Base-by-base conservation (phyloP, 2,888 invertebrate species). In the Chrysomela aeneicollis region DNA sequence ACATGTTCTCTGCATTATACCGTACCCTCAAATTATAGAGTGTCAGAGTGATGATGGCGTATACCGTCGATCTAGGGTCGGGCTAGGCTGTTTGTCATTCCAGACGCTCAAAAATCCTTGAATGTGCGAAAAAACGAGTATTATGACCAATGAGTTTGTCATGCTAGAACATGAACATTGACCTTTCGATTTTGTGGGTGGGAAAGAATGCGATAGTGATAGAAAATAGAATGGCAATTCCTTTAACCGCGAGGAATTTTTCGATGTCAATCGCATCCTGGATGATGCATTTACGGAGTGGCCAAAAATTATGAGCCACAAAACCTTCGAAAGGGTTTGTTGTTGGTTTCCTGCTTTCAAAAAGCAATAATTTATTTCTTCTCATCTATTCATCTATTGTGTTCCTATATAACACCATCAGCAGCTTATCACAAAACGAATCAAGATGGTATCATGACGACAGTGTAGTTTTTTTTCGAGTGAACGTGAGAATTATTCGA, bases 51-150 rank as follows among this genome's bases (percentile, higher is more conserved):
- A n/a, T n/a, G n/a, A n/a, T n/a, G n/a, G n/a, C n/a, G n/a, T n/a
- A n/a, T n/a, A 6, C 6, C 6, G 26, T 26, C 26, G 4, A 26
- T 37, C 22, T 22, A 22, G 42, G 55, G 22, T 19, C 37, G 37
- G 55, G 55, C 42, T 32, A 42, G 3, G 26, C 26, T 6, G 3
- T 26, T 26, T 35, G 9, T 35, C 35, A 55, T 55, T 42, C 42
- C 37, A 55, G 9, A 42, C 42, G 42, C 37, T 42, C 22, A 12
- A 55, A 55, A 35, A 35, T 35, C 55, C 55, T 55, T 55, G 55
- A 55, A 55, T 32, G 8, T 10, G 3, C 10, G 53, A 22, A 53
- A 53, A 55, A 55, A 12, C 5, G 15, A 21, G 3, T 8, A 15
- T 9, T 47, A 47, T 42, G 55, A 55, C 12, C 54, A n/a, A 54